Evolutionary conservation across 2,797 vertebrate species (phyloP).

Genomic region (Gephyroberyx darwinii): DNA sequence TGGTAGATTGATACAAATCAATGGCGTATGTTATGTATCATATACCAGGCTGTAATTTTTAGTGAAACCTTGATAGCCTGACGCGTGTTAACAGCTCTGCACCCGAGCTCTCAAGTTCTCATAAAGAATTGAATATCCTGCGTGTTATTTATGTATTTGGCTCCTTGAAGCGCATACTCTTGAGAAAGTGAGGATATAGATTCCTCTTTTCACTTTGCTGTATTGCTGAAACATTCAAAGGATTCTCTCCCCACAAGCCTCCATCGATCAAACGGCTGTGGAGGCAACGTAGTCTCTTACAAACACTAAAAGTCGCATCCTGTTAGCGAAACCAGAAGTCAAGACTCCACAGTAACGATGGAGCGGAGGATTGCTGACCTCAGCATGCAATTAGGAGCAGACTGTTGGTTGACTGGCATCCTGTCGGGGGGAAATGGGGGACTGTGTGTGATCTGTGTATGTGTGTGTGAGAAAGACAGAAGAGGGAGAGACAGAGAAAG

Average conservation of each 20-base stretch:
- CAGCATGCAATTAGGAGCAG: slow-evolving; percentile 72
- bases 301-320: slow-evolving; percentile 60
- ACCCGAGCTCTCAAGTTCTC: not conserved
- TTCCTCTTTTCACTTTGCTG: slow-evolving; percentile 14
- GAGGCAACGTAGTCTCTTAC: not conserved
- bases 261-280: slow-evolving; percentile 35
- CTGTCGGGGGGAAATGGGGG: slow-evolving; percentile 38
- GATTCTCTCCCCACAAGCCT: slow-evolving; percentile 14
- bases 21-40: slow-evolving; percentile 3
- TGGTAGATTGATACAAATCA: slow-evolving; percentile 22
- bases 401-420: slow-evolving; percentile 54
- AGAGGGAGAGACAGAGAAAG: slow-evolving; percentile 30
- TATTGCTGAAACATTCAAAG: slow-evolving; percentile 37
- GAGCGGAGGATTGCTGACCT: slow-evolving; percentile 61
- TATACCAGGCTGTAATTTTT: slow-evolving; percentile 13
- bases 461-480: not conserved
- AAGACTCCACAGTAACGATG: slow-evolving; percentile 38
- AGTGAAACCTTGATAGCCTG: slow-evolving; percentile 8
- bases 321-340: slow-evolving; percentile 65
- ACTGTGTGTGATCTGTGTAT: slow-evolving; percentile 8
- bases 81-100: slow-evolving; percentile 9
- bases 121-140: not conserved
- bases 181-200: slow-evolving; percentile 19
- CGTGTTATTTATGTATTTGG: slow-evolving; percentile 21
- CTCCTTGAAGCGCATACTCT: slow-evolving; percentile 4